phyloP scores from a whole-genome alignment of 2,113 vertebrate genomes.

The Bothrops jararaca region DNA sequence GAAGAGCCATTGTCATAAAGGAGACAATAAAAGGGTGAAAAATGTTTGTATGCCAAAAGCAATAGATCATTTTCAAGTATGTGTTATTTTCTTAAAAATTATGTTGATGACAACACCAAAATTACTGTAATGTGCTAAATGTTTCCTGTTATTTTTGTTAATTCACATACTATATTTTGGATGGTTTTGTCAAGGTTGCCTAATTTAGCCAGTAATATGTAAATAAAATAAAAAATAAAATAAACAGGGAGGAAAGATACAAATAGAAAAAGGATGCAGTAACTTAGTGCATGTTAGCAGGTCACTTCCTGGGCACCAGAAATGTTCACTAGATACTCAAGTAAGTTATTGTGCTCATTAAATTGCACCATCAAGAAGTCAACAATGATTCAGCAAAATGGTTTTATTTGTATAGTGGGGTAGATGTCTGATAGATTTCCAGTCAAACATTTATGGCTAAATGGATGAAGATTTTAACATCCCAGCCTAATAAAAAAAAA shows the following conservation, averaged over 20 bases:
- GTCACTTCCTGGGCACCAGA: slow-evolving; percentile 75
- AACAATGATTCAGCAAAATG: slow-evolving; percentile 83
- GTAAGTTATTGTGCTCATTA: slow-evolving; percentile 84
- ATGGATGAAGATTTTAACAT: slow-evolving; percentile 90
- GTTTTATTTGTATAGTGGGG: slow-evolving; percentile 80
- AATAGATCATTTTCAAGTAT: background rate
- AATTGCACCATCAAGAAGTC: slow-evolving; percentile 84
- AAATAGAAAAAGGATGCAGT: slow-evolving; percentile 69
- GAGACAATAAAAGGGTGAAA: background rate
- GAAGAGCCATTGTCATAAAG: background rate
- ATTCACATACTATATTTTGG: background rate
- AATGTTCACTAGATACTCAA: slow-evolving; percentile 78
- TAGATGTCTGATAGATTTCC: slow-evolving; percentile 82
- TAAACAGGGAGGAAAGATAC: slow-evolving; percentile 49
- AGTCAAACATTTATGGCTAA: slow-evolving; percentile 89
- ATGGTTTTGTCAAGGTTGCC: slow-evolving; percentile 6
- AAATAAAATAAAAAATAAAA: slow-evolving; percentile 23
- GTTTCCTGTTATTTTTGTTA: background rate
- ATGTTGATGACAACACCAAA: background rate
- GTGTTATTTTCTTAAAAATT: background rate
- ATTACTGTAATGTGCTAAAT: background rate
- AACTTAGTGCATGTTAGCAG: slow-evolving; percentile 67
- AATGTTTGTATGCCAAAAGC: background rate
- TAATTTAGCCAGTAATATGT: slow-evolving; percentile 31
- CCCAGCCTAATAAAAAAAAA: slow-evolving; percentile 85